phyloP scores from a whole-genome alignment of 2,113 vertebrate genomes.

The Procavia capensis region DNA sequence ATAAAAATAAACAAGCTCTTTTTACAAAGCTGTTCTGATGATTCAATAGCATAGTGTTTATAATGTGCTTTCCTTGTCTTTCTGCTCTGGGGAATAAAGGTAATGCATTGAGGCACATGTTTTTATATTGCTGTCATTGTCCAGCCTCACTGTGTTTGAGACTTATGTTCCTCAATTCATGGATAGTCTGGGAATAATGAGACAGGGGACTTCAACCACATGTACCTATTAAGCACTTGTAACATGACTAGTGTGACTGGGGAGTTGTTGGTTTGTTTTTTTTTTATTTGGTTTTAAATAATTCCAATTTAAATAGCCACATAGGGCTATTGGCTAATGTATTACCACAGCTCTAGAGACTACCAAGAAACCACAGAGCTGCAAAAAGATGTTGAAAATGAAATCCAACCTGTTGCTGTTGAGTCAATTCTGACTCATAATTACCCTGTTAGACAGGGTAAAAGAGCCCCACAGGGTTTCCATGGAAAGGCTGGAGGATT shows the following conservation, averaged over 20 bases:
- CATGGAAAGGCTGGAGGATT: no score
- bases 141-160: neutral
- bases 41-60: neutral
- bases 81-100: neutral
- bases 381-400: neutral
- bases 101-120: neutral
- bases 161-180: neutral
- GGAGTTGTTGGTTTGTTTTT: neutral
- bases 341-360: neutral
- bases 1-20: neutral
- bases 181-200: neutral
- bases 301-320: neutral
- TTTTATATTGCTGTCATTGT: neutral
- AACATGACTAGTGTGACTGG: neutral
- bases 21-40: neutral
- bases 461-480: no score
- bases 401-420: no score
- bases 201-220: neutral
- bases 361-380: neutral
- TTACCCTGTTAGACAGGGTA: no score
- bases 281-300: neutral
- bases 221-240: neutral
- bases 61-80: neutral
- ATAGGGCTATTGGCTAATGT: neutral
- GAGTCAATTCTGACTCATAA: no score